phyloP scores from a whole-genome alignment of 2,113 vertebrate species.

The Oryzias woworae region DNA sequence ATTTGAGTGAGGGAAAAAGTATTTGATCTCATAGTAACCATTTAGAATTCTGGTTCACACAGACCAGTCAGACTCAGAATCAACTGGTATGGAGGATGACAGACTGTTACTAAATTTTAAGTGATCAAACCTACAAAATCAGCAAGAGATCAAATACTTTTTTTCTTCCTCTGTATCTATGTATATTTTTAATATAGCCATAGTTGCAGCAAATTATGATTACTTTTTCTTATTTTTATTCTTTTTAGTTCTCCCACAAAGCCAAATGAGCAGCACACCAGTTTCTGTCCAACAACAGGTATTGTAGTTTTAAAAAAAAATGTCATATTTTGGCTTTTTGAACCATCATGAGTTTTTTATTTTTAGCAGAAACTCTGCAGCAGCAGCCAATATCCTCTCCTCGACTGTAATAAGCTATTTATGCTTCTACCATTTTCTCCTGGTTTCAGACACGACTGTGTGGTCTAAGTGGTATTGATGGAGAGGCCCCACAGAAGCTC shows the following conservation, averaged over 20 bases:
- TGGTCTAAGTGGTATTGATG: conserved; percentile 50
- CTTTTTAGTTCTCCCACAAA: conserved; percentile 47
- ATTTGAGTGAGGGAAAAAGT: no score
- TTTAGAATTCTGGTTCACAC: no score
- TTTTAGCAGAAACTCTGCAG: conserved; percentile 46
- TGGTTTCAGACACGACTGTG: conserved; percentile 60
- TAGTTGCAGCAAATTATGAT: background rate
- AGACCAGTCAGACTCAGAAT: no score
- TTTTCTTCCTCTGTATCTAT: no score
- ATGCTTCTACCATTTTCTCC: conserved; percentile 10
- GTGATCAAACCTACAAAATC: no score
- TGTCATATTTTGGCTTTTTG: background rate
- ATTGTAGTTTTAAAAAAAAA: background rate
- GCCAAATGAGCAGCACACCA: conserved; percentile 25
- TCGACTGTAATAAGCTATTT: background rate
- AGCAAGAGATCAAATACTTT: no score
- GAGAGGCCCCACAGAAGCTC: conserved; percentile 41
- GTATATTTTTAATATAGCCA: background rate
- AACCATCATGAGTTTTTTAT: conserved; percentile 34
- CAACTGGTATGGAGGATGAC: no score
- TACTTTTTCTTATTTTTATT: conserved; percentile 5
- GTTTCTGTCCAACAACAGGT: conserved; percentile 72
- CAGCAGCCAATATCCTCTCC: conserved; percentile 62
- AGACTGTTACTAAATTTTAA: no score
- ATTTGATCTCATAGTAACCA: no score